These are phyloP conservation scores for Tethea ocularis DNA, from an alignment of 2,888 invertebrate genomes.

Conservation along the genomic window DNA sequence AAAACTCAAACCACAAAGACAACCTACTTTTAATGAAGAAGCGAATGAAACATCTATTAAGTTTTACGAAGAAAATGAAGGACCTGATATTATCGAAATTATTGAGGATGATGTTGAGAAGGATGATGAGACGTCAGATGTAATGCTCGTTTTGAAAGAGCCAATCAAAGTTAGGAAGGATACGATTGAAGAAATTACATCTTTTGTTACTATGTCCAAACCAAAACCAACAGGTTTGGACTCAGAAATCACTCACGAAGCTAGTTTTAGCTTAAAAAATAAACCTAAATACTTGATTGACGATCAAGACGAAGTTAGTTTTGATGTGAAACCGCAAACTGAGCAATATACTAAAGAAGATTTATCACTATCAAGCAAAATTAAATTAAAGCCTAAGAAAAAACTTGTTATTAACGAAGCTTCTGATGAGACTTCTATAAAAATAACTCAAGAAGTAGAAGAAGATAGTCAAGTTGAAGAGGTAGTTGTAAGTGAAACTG, in stretches of 20 bases:
- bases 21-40: constrained; percentile 90
- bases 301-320: constrained; percentile 86
- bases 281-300: constrained; percentile 87
- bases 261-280: constrained; percentile 88
- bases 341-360: constrained; percentile 87
- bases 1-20: constrained; percentile 89
- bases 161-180: constrained; percentile 62
- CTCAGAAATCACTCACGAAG: constrained; percentile 79
- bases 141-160: constrained; percentile 70
- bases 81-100: constrained; percentile 75
- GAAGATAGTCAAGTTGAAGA: constrained; percentile 86
- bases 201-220: constrained; percentile 60
- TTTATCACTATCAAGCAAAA: constrained; percentile 88
- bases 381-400: constrained; percentile 86
- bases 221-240: constrained; percentile 65
- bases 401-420: constrained; percentile 86
- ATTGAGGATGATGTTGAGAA: constrained; percentile 76
- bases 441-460: constrained; percentile 86
- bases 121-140: constrained; percentile 62
- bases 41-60: constrained; percentile 90
- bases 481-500: constrained; percentile 85
- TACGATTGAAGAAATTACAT: constrained; percentile 66
- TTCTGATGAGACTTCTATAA: constrained; percentile 87
- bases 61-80: constrained; percentile 77
- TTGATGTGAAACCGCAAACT: constrained; percentile 66